Evolutionary conservation across 2,888 invertebrate genomes (phyloP), one percentile per base, ranked within the genome.

Genomic region (Cenopis cana): DNA sequence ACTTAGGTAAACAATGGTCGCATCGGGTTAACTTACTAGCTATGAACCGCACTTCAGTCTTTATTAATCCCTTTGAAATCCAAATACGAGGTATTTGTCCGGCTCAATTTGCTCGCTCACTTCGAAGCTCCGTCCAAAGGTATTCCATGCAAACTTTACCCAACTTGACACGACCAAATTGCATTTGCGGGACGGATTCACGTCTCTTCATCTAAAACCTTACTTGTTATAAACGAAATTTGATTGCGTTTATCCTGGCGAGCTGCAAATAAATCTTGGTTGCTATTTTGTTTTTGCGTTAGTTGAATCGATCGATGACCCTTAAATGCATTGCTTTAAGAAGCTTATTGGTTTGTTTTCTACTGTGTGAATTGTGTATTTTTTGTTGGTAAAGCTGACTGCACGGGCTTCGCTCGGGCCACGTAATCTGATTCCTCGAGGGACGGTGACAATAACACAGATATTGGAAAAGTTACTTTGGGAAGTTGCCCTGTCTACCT

Each of bases 391-490:
- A 29, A 38, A 55, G 56, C 67, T 61, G 71, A 66, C 70, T 67
- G 67, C 61, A 67, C 60, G 60, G 60, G 54, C 61, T 71, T 61
- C 38, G 66, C 24, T 67, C 29, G 70, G 70, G 65, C 66, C 33
- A 61, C 71, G 71, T 71, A 71, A 71, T 67, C 71, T 71, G 66
- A 71, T 67, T 71, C 71, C 71, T 67, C 61, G 38, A 41, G 71
- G 71, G 71, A 71, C 67, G 71, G 66, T 50, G 71, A 71, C 71
- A 71, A 71, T 71, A 71, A 71, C 71, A 71, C 67, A 71, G 71
- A 71, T 71, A 71, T 71, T 71, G 71, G 71, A 71, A 71, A 71
- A 71, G 71, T 71, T 71, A 71, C 71, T 67, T 71, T 66, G 66
- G 67, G 71, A 67, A 71, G 56, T 70, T 70, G 60, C 38, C 70